These are phyloP conservation scores for Medauroidea extradentata DNA, from an alignment of 1,140 invertebrate species.

Conservation along the genomic window DNA sequence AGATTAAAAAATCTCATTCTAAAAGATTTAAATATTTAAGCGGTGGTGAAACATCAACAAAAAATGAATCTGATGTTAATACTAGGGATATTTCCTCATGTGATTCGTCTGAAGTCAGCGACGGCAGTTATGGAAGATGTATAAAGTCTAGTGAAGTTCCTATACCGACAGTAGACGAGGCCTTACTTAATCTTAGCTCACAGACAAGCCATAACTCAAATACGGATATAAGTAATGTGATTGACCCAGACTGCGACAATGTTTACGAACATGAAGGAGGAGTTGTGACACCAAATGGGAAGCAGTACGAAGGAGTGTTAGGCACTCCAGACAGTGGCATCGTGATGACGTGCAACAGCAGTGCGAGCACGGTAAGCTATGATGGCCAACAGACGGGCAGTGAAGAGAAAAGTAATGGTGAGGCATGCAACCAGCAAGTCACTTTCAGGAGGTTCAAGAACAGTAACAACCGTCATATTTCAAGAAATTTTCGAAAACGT, in stretches of 20 bases:
- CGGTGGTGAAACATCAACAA: not conserved
- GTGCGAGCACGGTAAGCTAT: not conserved
- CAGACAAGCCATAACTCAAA: not conserved
- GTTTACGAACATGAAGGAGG: not conserved
- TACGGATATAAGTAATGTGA: not conserved
- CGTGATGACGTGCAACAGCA: not conserved
- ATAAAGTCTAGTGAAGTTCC: constrained; percentile 1
- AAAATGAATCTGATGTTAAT: not conserved
- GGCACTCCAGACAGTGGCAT: constrained; percentile 15
- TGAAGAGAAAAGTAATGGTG: not conserved
- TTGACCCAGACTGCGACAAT: not conserved
- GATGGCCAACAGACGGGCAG: not conserved
- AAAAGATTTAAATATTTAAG: not conserved
- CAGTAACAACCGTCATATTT: not conserved
- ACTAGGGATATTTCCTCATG: not conserved
- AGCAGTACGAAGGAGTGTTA: not conserved
- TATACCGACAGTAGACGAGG: not conserved
- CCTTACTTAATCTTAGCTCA: constrained; percentile 4
- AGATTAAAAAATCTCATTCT: not conserved
- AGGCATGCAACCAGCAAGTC: not conserved
- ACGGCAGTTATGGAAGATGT: not conserved
- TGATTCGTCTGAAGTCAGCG: not conserved
- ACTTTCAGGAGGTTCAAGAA: constrained; percentile 10
- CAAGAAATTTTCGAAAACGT: constrained; percentile 12
- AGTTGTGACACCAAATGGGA: not conserved